Percentiles rank a stretch among this genome's conserved stretches.
These are phyloP conservation scores for Eurytemora carolleeae DNA, from an alignment of 1,140 invertebrate genomes.

Conservation along the genomic window DNA sequence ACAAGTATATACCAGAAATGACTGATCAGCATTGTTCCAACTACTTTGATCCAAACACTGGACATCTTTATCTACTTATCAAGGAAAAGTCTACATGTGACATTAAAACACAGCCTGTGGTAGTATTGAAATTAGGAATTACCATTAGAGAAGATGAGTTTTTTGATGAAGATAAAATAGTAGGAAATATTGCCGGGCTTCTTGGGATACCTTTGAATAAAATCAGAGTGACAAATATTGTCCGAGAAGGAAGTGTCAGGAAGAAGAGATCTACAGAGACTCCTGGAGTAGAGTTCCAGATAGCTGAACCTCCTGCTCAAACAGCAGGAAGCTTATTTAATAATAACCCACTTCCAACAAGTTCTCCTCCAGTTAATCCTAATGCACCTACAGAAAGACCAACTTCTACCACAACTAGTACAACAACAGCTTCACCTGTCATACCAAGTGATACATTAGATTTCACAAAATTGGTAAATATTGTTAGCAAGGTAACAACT, in stretches of 20 bases:
- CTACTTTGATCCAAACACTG: constrained; percentile 8
- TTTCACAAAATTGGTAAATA: no score
- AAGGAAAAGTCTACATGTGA: constrained; percentile 1
- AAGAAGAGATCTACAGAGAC: neutral
- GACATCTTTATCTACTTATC: constrained; percentile 14
- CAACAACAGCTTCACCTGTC: neutral
- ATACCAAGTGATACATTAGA: neutral
- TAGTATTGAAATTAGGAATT: constrained; percentile 11
- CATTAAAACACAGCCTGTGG: constrained; percentile 12
- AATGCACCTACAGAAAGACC: no score
- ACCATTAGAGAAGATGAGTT: constrained; percentile 8
- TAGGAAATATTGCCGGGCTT: constrained; percentile 10
- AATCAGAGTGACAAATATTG: constrained; percentile 15
- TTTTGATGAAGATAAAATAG: constrained; percentile 15
- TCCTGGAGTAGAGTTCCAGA: neutral
- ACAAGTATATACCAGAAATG: neutral
- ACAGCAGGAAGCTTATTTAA: no score
- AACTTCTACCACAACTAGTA: neutral
- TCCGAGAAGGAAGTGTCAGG: constrained; percentile 10
- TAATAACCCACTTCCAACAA: no score
- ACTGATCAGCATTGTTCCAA: constrained; percentile 10
- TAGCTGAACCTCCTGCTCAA: neutral
- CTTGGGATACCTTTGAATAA: constrained; percentile 8
- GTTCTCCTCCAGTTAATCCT: no score
- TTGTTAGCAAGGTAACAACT: no score